Evolutionary conservation across 2,113 vertebrate species (phyloP), one percentile per base, ranked within the genome.

Genomic region (Crypturellus undulatus): DNA sequence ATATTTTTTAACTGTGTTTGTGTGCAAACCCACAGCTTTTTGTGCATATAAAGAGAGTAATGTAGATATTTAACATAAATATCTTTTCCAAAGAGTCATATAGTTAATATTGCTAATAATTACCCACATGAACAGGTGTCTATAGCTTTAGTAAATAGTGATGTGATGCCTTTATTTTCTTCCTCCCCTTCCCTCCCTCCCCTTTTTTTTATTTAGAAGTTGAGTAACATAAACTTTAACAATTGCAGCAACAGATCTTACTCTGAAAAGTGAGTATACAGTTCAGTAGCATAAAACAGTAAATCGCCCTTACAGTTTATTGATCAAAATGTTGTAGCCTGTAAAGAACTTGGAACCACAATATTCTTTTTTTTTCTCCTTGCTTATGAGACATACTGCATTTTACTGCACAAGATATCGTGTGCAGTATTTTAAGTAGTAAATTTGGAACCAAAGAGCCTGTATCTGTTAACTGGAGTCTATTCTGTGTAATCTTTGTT

Each of bases 221-320:
- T 84, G 82, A n/a, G 28, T 64, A 38, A 77, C 38, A 25, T 79
- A 93, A 95, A 75, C 89, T 56, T 89, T 62, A 78, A 56, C 3
- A 40, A 65, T 90, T 89, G 36, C 51, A 52, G 32, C 1, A 9
- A 78, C 70, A 90, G 72, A 51, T 71, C 59, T 96, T 94, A 15
- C 95, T 94, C 78, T 94, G 59, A 94, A 49, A 84, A 96, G 71
- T 34, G 76, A 93, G 54, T 89, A 3, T 95, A 77, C 12, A 12
- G 77, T 90, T 96, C 75, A 81, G 71, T 94, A 84, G 68, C 84
- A 52, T 85, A 81, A 95, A 97, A 49, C 75, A 86, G 65, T 94
- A 93, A 97, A 94, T 97, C 95, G 58, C 34, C 56, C 77, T 94
- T 87, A 43, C 12, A 78, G 72, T 90, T 96, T 96, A 96, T 96